Base-by-base conservation (phyloP, 2,113 vertebrate species). In the Rhinoderma darwinii region DNA sequence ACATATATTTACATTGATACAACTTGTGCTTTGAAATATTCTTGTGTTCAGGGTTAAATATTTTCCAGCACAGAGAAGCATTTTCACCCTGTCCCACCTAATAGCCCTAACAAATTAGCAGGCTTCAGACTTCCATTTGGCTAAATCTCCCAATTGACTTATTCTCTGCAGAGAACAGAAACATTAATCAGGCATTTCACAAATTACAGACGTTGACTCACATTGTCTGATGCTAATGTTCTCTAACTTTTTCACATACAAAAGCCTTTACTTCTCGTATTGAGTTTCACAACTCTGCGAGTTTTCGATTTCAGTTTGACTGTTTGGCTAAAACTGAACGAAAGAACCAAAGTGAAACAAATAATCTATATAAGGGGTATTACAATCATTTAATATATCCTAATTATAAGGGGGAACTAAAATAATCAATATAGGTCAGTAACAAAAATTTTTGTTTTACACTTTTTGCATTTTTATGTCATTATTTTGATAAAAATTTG, bases 161-260 rank as follows among this genome's bases (percentile, higher is more conserved):
- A 82, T 87, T 87, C 78, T 61, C 78, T 35, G 9, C 37, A 61
- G 78, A 87, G 86, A 87, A 87, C 68, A 87, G 66, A 82, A 87
- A 82, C 78, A 87, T 87, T 87, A 82, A 87, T 87, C 86, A 87
- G 86, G 79, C 86, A 50, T 75, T 87, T 82, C 78, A 87, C 70
- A 82, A 87, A 87, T 87, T 82, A 87, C 51, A 87, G 86, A 87
- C 86, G 86, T 68, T 87, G 86, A 87, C 86, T 82, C 86, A 82
- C 51, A 82, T 79, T 87, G 86, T 87, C 86, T 87, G 78, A 68
- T 59, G 68, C 86, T 75, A 59, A 82, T 82, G 86, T 82, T 68
- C 68, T 87, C 86, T 75, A 87, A 87, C 44, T 56, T 74, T 81
- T 86, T 74, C 39, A 74, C 41, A 59, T 72, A 73, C 50, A 86